A percentile compares a stretch with the other conserved stretches of the same genome.
Evolutionary conservation across 2,113 vertebrate species (phyloP).

Genomic region (Sinosuthora webbiana): DNA sequence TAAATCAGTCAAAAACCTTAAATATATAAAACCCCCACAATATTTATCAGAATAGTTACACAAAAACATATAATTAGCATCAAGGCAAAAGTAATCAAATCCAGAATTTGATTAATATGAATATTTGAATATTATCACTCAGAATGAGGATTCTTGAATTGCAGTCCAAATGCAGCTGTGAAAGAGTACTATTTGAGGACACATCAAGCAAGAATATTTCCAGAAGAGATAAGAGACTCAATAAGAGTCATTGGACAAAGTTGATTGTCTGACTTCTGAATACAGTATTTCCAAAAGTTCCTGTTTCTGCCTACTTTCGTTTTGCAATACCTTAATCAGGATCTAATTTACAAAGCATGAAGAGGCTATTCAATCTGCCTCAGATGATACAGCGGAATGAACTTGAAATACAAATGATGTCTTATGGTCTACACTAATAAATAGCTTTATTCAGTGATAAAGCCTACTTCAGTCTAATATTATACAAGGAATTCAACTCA

Average conservation of each 20-base stretch:
- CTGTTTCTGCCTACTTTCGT: not conserved
- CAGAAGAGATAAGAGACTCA: not conserved
- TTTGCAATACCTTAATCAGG: not conserved
- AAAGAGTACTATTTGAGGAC: not conserved
- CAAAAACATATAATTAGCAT: not conserved
- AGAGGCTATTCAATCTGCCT: not conserved
- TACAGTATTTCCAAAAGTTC: not conserved
- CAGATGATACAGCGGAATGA: not conserved
- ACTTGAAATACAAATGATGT: not conserved
- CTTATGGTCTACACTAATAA: not conserved
- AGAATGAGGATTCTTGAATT: not conserved
- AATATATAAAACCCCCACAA: not conserved
- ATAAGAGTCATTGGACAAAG: not conserved
- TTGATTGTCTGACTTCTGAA: not conserved
- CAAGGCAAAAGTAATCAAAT: not conserved
- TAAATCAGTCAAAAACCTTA: not conserved
- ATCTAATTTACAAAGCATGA: not conserved
- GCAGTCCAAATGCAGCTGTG: not conserved
- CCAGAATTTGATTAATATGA: not conserved
- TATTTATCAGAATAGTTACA: not conserved
- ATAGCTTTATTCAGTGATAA: slow-evolving; percentile 8
- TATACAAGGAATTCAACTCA: not conserved
- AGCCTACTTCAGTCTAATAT: not conserved
- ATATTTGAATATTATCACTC: not conserved
- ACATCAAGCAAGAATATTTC: not conserved